Evolutionary conservation across 2,113 vertebrate species (phyloP).

Genomic region (Cnemophilus loriae): DNA sequence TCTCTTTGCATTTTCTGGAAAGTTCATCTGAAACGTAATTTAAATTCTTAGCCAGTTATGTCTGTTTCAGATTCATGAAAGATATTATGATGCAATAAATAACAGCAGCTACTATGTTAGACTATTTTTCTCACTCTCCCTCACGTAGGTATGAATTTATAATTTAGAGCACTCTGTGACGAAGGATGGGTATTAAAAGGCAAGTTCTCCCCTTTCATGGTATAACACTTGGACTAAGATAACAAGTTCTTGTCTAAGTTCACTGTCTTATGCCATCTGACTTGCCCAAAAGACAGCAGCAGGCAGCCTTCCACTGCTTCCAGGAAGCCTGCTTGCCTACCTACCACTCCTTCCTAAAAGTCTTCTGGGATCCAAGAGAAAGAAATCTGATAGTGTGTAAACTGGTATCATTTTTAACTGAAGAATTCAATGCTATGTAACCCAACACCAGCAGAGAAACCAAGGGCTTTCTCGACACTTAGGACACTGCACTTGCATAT

Average conservation of each 20-base stretch:
- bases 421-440: neutral
- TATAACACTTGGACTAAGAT: neutral
- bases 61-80: neutral
- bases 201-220: neutral
- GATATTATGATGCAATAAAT: neutral
- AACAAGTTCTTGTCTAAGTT: neutral
- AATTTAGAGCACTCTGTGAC: neutral
- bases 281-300: slow-evolving; percentile 31
- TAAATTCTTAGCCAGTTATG: neutral
- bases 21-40: neutral
- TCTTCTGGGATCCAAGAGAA: slow-evolving; percentile 12
- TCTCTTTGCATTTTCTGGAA: neutral
- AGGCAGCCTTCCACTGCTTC: neutral
- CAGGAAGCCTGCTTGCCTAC: neutral
- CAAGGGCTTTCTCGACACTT: neutral
- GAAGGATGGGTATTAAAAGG: neutral
- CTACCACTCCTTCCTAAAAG: neutral
- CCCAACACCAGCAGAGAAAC: neutral
- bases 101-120: neutral
- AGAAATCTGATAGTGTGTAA: neutral
- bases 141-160: neutral
- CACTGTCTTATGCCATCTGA: neutral
- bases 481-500: neutral
- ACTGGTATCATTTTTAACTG: neutral
- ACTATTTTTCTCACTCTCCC: neutral